These are phyloP conservation scores for Diplosoma virens DNA, from an alignment of 23 tunicate species.

Conservation along the genomic window DNA sequence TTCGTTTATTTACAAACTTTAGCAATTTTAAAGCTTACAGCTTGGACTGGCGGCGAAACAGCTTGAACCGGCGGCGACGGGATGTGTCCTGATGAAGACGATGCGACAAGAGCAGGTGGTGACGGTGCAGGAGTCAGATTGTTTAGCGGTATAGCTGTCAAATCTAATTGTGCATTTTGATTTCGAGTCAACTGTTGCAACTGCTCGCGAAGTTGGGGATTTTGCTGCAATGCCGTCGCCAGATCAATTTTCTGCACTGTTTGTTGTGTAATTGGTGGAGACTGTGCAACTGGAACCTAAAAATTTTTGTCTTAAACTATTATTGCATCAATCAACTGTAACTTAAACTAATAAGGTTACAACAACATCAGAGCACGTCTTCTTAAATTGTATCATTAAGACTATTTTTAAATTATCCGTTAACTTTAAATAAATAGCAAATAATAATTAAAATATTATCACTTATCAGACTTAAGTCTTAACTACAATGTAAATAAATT, in stretches of 20 bases:
- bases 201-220: slow-evolving; percentile 44
- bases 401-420: too few species aligned
- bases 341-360: too few species aligned
- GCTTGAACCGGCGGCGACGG: neutral
- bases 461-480: too few species aligned
- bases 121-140: slow-evolving; percentile 38
- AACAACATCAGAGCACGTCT: too few species aligned
- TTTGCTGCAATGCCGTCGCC: slow-evolving; percentile 45
- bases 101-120: neutral
- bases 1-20: too few species aligned
- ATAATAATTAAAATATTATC: too few species aligned
- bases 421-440: too few species aligned
- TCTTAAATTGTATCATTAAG: too few species aligned
- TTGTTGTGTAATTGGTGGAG: neutral
- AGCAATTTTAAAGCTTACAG: neutral
- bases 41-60: slow-evolving; percentile 24
- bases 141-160: neutral
- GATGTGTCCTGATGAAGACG: neutral
- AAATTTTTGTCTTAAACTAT: too few species aligned
- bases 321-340: too few species aligned
- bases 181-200: slow-evolving; percentile 23
- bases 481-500: too few species aligned
- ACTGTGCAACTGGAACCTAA: neutral
- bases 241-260: neutral
- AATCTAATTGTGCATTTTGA: neutral